phyloP scores from a whole-genome alignment of 2,888 invertebrate genomes.

The Ormyrus labotus region DNA sequence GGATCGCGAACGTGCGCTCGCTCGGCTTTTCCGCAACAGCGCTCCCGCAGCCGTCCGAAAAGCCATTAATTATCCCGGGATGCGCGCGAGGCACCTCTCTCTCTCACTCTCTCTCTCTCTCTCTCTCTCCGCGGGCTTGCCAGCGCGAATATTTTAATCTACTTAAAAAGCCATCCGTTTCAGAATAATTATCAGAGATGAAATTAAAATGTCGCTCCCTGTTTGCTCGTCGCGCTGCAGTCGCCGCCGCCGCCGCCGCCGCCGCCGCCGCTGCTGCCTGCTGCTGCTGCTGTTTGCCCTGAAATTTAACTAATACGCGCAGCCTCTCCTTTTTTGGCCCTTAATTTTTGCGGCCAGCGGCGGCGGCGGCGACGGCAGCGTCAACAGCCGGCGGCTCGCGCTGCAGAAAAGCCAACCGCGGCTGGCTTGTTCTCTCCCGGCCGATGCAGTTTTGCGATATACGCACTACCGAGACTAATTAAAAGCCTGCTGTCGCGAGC shows the following conservation, averaged over 20 bases:
- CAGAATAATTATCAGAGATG: constrained; percentile 73
- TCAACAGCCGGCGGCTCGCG: background rate
- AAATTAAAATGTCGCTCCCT: constrained; percentile 72
- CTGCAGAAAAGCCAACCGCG: background rate
- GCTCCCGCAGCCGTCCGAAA: constrained; percentile 57
- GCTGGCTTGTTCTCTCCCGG: constrained; percentile 1
- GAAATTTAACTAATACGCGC: constrained; percentile 66
- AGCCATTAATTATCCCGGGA: constrained; percentile 72
- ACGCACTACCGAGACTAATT: constrained; percentile 33
- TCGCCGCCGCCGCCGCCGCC: constrained; percentile 66
- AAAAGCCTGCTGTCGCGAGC: constrained; percentile 58
- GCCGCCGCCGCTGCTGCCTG: constrained; percentile 65
- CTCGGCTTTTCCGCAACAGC: constrained; percentile 48
- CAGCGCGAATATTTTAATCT: constrained; percentile 69
- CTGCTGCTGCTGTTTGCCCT: constrained; percentile 68
- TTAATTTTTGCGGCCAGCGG: background rate
- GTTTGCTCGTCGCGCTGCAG: constrained; percentile 57
- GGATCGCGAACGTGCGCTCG: constrained; percentile 8
- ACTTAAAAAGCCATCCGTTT: constrained; percentile 74
- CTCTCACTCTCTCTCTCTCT: too few relatives aligned
- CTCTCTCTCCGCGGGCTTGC: too few relatives aligned
- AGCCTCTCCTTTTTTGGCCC: background rate
- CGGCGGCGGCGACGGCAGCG: background rate
- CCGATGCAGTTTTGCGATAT: background rate
- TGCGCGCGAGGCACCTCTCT: constrained; percentile 50